Base-by-base conservation (phyloP, 1,140 invertebrate species). In the Colletes latitarsis region DNA sequence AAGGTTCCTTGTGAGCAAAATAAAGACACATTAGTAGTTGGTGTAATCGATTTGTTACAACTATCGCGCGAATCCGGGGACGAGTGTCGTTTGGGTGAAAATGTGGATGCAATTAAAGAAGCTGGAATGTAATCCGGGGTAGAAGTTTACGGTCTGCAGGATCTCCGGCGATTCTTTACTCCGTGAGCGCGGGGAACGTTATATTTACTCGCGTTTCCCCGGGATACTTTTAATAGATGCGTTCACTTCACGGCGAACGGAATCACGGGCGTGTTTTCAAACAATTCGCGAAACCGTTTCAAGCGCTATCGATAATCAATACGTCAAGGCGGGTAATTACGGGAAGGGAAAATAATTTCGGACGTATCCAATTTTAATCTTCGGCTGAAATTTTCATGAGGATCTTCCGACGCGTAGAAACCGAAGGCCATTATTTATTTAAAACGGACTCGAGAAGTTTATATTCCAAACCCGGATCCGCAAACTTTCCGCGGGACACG, bases 321-420 rank as follows among this genome's bases (percentile, higher is more conserved):
- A 79, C 60, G n/a, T n/a, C n/a, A n/a, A n/a, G n/a, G n/a, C n/a
- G n/a, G 43, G 39, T 79, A 79, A 79, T 79, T 64, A 73, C 43
- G 46, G 41, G 69, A 53, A 21, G 60, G 62, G 58, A n/a, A 62
- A 53, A 55, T 64, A 43, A 73, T 55, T 73, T 12, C 55, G 46
- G 9, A 15, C 39, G 69, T 46, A 70, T 63, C 69, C 69, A 46
- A 69, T 64, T 73, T 72, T 73, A 73, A 79, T 63, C 49, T 46
- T 9, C 19, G 5, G 6, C 17, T 79, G 77, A 79, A 79, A 64
- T 30, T 73, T 73, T 73, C 52, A 79, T 73, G 57, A 46, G 57
- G 17, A 52, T 69, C 21, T 8, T 12, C 4, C 14, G 64, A n/a
- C 43, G n/a, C n/a, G n/a, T n/a, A n/a, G n/a, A n/a, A n/a, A 10